Conservation (phyloP, 2,888 invertebrate species). For the Alloplasta piceator region DNA sequence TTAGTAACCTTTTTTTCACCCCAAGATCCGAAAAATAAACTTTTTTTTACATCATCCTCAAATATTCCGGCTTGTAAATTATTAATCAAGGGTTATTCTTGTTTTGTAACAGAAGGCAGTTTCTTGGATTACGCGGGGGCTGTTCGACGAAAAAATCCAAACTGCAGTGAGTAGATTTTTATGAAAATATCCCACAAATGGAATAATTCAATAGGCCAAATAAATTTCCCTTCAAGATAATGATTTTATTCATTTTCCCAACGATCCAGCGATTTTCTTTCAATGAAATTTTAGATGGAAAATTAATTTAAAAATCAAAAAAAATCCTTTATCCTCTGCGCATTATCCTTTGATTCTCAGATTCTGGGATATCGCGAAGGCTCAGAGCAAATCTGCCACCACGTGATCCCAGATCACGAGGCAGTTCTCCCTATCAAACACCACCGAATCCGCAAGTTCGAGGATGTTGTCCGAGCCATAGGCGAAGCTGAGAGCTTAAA, state of each 20-base stretch:
- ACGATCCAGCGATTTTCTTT: no score
- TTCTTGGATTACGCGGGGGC: slow-evolving; percentile 29
- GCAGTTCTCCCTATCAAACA: slow-evolving; percentile 3
- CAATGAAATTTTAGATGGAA: background rate
- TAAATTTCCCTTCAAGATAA: no score
- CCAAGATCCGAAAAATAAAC: no score
- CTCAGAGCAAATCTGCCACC: slow-evolving; percentile 41
- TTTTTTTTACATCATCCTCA: no score
- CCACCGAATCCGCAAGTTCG: background rate
- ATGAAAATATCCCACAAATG: background rate
- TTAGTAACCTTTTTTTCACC: no score
- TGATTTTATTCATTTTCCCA: no score
- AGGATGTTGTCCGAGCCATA: background rate
- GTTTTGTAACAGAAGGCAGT: no score
- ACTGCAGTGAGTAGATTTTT: slow-evolving; percentile 25
- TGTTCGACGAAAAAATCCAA: slow-evolving; percentile 29
- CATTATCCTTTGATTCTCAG: slow-evolving; percentile 18
- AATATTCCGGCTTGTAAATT: no score
- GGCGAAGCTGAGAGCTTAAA: background rate
- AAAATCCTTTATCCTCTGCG: background rate
- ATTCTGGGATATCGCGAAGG: background rate
- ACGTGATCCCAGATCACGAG: slow-evolving; percentile 14
- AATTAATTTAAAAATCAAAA: background rate
- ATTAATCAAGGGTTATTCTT: no score
- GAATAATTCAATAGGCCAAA: background rate